A percentile compares a stretch with the other conserved stretches of the same genome.
phyloP scores from a whole-genome alignment of 2,888 invertebrate genomes.

The Bembecia ichneumoniformis region DNA sequence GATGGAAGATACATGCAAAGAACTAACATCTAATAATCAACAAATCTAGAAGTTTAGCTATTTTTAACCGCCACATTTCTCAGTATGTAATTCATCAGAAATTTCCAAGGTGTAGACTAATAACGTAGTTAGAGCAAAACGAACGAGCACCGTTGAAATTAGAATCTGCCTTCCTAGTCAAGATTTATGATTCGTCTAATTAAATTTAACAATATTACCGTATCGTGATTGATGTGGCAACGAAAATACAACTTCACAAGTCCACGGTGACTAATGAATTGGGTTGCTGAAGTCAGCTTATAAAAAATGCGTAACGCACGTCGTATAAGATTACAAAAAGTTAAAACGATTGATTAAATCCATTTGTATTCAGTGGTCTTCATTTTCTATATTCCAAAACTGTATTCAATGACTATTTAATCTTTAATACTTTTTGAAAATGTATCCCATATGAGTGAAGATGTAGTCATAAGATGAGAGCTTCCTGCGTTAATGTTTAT shows the following conservation, averaged over 20 bases:
- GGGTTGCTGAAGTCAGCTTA: neutral
- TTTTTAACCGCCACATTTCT: too few species aligned
- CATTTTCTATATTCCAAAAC: neutral
- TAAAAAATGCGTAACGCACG: neutral
- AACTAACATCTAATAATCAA: too few species aligned
- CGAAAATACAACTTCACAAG: slow-evolving; percentile 19
- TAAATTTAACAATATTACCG: slow-evolving; percentile 28
- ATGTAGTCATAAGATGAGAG: too few species aligned
- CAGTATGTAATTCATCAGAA: too few species aligned
- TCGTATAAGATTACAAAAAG: neutral
- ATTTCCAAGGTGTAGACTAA: neutral
- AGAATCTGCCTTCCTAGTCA: slow-evolving; percentile 22
- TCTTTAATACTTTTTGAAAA: too few species aligned
- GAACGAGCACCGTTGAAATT: slow-evolving; percentile 13
- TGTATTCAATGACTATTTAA: too few species aligned
- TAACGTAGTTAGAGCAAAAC: neutral
- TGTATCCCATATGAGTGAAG: too few species aligned
- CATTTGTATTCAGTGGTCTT: neutral
- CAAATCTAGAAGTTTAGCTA: too few species aligned
- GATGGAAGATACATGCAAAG: too few species aligned
- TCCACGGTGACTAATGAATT: slow-evolving; percentile 17
- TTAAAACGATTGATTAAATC: neutral
- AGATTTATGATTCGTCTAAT: slow-evolving; percentile 37
- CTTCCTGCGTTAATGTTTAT: too few species aligned
- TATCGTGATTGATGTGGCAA: slow-evolving; percentile 31